Base-by-base conservation (phyloP, 2,113 vertebrate genomes). In the Acrocephalus arundinaceus region DNA sequence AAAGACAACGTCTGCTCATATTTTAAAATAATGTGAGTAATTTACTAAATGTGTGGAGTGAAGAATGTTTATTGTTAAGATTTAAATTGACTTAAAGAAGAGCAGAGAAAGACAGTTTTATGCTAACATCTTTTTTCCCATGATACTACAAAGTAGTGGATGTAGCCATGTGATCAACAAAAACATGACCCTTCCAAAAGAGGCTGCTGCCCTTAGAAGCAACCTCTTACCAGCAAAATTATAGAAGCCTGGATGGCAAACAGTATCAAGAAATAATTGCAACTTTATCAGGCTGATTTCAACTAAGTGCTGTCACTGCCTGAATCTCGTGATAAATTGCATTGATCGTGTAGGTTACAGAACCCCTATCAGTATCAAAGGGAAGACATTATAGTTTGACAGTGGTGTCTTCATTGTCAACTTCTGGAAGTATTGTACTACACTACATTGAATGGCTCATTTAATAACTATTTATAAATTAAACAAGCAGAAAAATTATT, bases 351-450 rank as follows among this genome's bases (percentile, higher is more conserved):
- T 72, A 97, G 96, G 97, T 96, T 97, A 93, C 70, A 77, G 81
- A 97, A 96, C 86, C 74, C 74, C 93, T 93, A 93, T 97, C 96
- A 96, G 87, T 92, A 97, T 93, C 94, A 94, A 91, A 97, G 79
- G 85, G 92, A 98, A 96, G 93, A 96, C 87, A 96, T 97, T 96
- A 93, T 25, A 68, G 82, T 96, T 97, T 96, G 96, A 96, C 96
- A 95, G 88, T 67, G 55, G 85, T 85, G 55, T 88, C 80, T 92
- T 81, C 90, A 93, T 68, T 94, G 95, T 94, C 94, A 93, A 11
- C 94, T 96, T 97, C 78, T 93, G 87, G 58, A 94, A 94, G 91
- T 93, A 85, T 92, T 85, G 92, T 74, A 93, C 68, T 91, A 61
- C 11, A 30, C 85, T 83, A 58, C 33, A 62, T 37, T 85, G 67